A percentile compares a stretch with the other conserved stretches of the same genome.
Evolutionary conservation across 2,888 invertebrate genomes (phyloP).

Genomic region (Phyllotreta cruciferae): DNA sequence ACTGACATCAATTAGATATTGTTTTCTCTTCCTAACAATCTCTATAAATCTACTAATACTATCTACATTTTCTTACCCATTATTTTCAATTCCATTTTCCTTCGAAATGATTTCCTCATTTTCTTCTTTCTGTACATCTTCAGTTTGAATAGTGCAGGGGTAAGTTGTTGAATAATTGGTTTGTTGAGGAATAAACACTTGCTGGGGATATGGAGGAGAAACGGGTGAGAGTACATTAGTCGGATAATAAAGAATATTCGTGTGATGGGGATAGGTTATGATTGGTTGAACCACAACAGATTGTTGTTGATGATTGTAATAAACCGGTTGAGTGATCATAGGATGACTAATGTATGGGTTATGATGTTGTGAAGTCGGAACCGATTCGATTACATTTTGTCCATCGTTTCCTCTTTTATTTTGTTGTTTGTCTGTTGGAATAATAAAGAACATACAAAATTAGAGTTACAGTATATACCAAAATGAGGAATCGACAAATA

Average conservation of each 20-base stretch:
- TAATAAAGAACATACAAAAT: neutral
- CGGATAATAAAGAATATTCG: conserved; percentile 30
- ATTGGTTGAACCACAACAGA: conserved; percentile 34
- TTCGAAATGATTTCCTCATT: neutral
- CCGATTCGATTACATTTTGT: conserved; percentile 5
- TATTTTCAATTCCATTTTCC: conserved; percentile 17
- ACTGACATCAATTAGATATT: neutral
- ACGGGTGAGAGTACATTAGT: conserved; percentile 31
- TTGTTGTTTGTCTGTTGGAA: conserved; percentile 19
- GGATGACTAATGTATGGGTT: conserved; percentile 23
- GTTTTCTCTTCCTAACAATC: neutral
- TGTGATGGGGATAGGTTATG: conserved; percentile 26
- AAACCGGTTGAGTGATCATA: conserved; percentile 29
- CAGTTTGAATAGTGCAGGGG: conserved; percentile 19
- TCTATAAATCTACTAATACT: no score
- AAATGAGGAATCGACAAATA: neutral
- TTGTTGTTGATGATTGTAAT: conserved; percentile 33
- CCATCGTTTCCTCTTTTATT: conserved; percentile 18
- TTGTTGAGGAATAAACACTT: conserved; percentile 34
- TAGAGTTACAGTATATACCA: neutral
- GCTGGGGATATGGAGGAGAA: conserved; percentile 35
- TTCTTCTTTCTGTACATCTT: neutral
- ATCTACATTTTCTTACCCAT: conserved; percentile 10
- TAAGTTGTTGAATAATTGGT: conserved; percentile 28
- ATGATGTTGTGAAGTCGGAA: conserved; percentile 15